A percentile compares a stretch with the other conserved stretches of the same genome.
These are phyloP conservation scores for Frankliniella fusca DNA, from an alignment of 2,888 invertebrate species.

Conservation along the genomic window DNA sequence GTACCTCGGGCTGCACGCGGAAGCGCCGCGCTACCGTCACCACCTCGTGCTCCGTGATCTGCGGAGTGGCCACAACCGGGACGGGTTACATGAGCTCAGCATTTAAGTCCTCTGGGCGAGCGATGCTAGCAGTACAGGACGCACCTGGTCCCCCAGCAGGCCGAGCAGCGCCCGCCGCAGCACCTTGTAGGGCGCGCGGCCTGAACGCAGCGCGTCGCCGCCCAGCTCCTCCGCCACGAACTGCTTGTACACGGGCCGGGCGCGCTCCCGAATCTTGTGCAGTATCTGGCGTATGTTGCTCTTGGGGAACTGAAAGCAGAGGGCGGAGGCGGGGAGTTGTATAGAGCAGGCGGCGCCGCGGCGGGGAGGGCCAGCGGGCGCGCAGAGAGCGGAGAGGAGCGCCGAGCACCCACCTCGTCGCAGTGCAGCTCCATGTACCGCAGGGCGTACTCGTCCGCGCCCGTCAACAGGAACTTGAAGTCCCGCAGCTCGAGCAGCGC, in stretches of 20 bases:
- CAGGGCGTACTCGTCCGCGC: slow-evolving; percentile 82
- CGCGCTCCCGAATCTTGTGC: slow-evolving; percentile 65
- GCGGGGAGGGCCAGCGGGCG: too few relatives aligned
- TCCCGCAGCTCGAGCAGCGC: slow-evolving; percentile 70
- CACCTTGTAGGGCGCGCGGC: neutral
- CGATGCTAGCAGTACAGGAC: too few relatives aligned
- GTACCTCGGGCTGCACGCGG: slow-evolving; percentile 56
- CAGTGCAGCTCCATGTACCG: slow-evolving; percentile 79
- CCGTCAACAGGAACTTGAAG: slow-evolving; percentile 71
- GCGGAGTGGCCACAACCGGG: neutral
- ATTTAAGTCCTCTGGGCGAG: too few relatives aligned
- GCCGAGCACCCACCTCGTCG: slow-evolving; percentile 57
- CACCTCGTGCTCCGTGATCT: slow-evolving; percentile 75
- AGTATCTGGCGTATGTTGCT: slow-evolving; percentile 68
- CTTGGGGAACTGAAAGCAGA: slow-evolving; percentile 61
- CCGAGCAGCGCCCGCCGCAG: neutral
- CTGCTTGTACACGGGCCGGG: slow-evolving; percentile 68
- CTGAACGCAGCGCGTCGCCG: slow-evolving; percentile 33
- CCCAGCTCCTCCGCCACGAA: slow-evolving; percentile 66
- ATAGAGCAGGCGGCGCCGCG: neutral
- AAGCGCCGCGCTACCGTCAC: slow-evolving; percentile 69
- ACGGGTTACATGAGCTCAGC: neutral
- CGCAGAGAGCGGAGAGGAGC: neutral
- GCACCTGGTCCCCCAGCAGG: neutral
- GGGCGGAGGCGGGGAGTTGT: neutral